A percentile compares a stretch with the other conserved stretches of the same genome.
phyloP scores from a whole-genome alignment of 2,113 vertebrate genomes.

The Cynopterus brachyotis region DNA sequence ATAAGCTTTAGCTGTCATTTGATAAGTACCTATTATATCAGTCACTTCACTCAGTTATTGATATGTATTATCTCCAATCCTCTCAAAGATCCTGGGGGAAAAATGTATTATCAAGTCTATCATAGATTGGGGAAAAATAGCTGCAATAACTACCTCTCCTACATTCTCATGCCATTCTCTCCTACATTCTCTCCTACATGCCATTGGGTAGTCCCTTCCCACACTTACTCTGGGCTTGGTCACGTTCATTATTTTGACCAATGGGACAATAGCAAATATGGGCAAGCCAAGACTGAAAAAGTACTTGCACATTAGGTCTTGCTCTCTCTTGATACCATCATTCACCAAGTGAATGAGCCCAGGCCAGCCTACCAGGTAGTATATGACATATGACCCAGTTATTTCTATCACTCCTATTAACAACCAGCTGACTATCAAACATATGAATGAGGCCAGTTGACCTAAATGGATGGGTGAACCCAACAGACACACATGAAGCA shows the following conservation, averaged over 20 bases:
- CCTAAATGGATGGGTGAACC: not conserved
- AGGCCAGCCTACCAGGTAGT: not conserved
- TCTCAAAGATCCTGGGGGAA: not conserved
- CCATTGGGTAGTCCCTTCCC: not conserved
- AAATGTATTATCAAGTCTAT: not conserved
- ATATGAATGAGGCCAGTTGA: not conserved
- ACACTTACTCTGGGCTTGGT: not conserved
- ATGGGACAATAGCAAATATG: not conserved
- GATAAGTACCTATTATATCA: not conserved
- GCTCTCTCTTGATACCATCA: not conserved
- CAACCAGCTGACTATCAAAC: not conserved
- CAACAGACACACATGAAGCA: not conserved
- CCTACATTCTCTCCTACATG: not conserved
- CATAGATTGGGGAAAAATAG: not conserved
- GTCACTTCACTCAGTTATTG: not conserved
- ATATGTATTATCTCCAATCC: not conserved
- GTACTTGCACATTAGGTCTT: not conserved
- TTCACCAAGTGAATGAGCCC: not conserved
- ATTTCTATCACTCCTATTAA: not conserved
- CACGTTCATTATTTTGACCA: conserved; percentile 1
- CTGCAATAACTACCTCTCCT: not conserved
- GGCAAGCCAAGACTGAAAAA: not conserved
- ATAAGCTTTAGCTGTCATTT: not conserved
- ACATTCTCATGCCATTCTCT: too few species aligned
- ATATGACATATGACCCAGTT: not conserved